A percentile compares a stretch with the other conserved stretches of the same genome.
Evolutionary conservation across 2,888 invertebrate species (phyloP).

Genomic region (Terebella lapidaria): DNA sequence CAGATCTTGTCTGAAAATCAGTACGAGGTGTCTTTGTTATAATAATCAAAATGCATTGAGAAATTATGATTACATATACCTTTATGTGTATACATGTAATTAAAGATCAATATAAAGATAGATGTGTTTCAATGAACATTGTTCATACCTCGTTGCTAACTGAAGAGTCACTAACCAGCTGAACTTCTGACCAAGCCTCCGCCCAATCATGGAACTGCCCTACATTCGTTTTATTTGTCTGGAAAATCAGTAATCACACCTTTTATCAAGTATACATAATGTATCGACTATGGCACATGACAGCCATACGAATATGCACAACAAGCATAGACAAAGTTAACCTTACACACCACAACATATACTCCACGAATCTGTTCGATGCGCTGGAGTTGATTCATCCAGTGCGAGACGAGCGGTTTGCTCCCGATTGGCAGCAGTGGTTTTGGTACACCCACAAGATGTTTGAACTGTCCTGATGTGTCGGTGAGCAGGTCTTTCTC

Average conservation of each 20-base stretch:
- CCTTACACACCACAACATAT: constrained; percentile 21
- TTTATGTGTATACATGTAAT: too few relatives aligned
- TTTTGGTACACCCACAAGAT: constrained; percentile 23
- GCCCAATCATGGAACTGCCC: constrained; percentile 18
- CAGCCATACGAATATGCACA: too few relatives aligned
- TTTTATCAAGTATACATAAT: too few relatives aligned
- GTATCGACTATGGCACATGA: too few relatives aligned
- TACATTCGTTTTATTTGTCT: constrained; percentile 21
- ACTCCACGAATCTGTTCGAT: constrained; percentile 7
- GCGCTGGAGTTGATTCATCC: constrained; percentile 9
- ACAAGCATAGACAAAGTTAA: too few relatives aligned
- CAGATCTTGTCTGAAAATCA: constrained; percentile 9
- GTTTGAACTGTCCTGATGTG: constrained; percentile 8
- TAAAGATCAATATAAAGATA: neutral
- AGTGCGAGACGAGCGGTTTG: constrained; percentile 17
- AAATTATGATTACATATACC: neutral
- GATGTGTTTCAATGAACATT: neutral
- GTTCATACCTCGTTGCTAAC: constrained; percentile 18
- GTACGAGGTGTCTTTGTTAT: neutral
- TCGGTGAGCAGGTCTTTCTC: constrained; percentile 19
- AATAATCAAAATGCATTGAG: neutral
- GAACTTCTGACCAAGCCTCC: constrained; percentile 10
- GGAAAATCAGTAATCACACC: neutral
- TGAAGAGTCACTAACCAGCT: constrained; percentile 15
- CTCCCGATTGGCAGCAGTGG: constrained; percentile 22